Evolutionary conservation across 2,113 vertebrate genomes (phyloP), one percentile per base, ranked within the genome.

Genomic region (Colistium nudipinnis): DNA sequence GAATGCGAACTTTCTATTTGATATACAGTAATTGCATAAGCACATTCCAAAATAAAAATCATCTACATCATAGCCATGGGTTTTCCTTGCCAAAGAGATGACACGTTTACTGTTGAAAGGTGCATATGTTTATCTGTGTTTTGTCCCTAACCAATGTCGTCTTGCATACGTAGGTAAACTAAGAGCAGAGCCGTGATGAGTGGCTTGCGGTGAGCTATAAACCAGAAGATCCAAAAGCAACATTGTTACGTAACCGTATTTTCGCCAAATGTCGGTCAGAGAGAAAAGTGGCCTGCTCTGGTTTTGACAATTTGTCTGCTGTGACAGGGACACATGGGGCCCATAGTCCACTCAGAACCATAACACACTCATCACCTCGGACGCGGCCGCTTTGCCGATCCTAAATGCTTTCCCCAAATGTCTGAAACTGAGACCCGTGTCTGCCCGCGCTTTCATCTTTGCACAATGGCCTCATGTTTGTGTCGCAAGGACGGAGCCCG

Each of bases 331-430:
- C 14, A 24, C 16, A n/a, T 73, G 66, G 59, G 67, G 57, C 64
- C 51, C 38, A 6, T 12, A 48, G 53, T 76, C 70, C 55, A 27
- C 33, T 27, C 75, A 75, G 86, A 80, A 17, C 61, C 35, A 53
- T 74, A 85, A 83, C 51, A 22, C 56, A 54, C 68, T 82, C 76
- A 69, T 64, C 68, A 57, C 71, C 69, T 67, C 66, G 65, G 60
- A 80, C 67, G 64, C 45, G 51, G 25, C 53, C 76, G 67, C 70
- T 80, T 81, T 54, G 69, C 73, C 64, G 27, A 6, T 43, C 45
- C 62, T 52, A 57, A 74, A 77, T 54, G 43, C 59, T 80, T 80
- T 80, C 33, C 12, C 49, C 62, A 74, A 84, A 76, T 76, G 71
- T 81, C 79, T 55, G 20, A 64, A 81, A 54, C 17, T 7, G 53